Base-by-base conservation (phyloP, 2,797 vertebrate genomes). In the Characodon lateralis region DNA sequence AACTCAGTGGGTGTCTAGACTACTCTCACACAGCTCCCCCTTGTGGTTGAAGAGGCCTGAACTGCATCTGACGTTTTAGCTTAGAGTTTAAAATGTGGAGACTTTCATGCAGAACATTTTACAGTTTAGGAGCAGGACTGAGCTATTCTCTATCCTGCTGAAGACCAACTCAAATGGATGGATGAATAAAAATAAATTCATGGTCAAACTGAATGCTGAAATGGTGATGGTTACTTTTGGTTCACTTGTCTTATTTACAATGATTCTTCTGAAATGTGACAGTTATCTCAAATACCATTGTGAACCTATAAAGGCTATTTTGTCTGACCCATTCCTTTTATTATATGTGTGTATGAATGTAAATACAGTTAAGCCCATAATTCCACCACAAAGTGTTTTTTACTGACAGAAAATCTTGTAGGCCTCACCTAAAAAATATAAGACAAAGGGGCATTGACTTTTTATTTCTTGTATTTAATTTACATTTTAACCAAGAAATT, bases 21-120 rank as follows among this genome's bases (percentile, higher is more conserved):
- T 72, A 83, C 83, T 88, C 83, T 90, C 87, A 51, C 77, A 73
- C 77, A 81, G 88, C 92, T 88, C 92, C 91, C 91, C 84, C 93
- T 94, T 63, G 91, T 92, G 92, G 91, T 76, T 22, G 77, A 77
- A 9, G 43, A 81, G 55, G 76, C 61, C 43, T 68, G 43, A 24
- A 71, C 43, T 80, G 78, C 68, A 63, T 76, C 48, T 0, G 56
- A 59, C 22, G 76, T 73, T 81, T 77, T 0, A 41, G 43, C 10
- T 24, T 43, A 20, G 84, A 71, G 89, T 89, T 90, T 88, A 73
- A 85, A 92, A 81, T 81, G 82, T 51, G 50, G 80, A 82, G 73
- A 1, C 77, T 74, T 78, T 70, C 70, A 73, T 74, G 70, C 10
- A 56, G 74, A 83, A 79, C 48, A n/a, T 77, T 89, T 87, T 84